Percentiles rank a stretch among this genome's conserved stretches.
phyloP scores from a whole-genome alignment of 64 coral and sea anemone genomes.

The Montipora capricornis region DNA sequence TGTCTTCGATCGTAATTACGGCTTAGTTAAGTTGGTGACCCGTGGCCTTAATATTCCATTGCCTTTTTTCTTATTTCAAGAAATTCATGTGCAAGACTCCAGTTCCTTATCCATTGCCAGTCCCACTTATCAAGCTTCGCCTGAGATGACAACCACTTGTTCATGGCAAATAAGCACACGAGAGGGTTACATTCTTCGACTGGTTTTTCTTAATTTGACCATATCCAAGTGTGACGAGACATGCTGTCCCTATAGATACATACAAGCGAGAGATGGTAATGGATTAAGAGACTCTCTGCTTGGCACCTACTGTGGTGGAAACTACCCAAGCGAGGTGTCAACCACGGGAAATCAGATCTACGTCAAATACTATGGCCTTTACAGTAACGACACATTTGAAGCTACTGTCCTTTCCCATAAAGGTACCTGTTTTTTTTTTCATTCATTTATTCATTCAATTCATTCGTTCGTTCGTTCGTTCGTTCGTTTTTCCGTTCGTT shows the following conservation, averaged over 20 bases:
- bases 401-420: conserved; percentile 4
- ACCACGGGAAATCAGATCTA: conserved; percentile 6
- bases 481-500: neutral
- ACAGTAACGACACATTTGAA: neutral
- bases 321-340: neutral
- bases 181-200: conserved; percentile 10
- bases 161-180: neutral
- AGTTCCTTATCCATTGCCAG: conserved; percentile 5
- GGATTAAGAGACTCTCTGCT: neutral
- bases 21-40: too few species aligned
- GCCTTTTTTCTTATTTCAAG: neutral
- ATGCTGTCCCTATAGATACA: conserved; percentile 22
- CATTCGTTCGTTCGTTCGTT: too few species aligned
- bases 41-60: too few species aligned
- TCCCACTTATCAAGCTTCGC: neutral
- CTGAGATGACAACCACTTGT: neutral
- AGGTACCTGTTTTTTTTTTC: neutral
- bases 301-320: neutral
- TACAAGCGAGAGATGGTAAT: neutral
- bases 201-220: neutral
- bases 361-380: neutral
- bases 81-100: neutral
- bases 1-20: too few species aligned
- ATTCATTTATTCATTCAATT: neutral
- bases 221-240: neutral